These are phyloP conservation scores for Cephus runcator DNA, from an alignment of 2,888 invertebrate species.

Conservation along the genomic window DNA sequence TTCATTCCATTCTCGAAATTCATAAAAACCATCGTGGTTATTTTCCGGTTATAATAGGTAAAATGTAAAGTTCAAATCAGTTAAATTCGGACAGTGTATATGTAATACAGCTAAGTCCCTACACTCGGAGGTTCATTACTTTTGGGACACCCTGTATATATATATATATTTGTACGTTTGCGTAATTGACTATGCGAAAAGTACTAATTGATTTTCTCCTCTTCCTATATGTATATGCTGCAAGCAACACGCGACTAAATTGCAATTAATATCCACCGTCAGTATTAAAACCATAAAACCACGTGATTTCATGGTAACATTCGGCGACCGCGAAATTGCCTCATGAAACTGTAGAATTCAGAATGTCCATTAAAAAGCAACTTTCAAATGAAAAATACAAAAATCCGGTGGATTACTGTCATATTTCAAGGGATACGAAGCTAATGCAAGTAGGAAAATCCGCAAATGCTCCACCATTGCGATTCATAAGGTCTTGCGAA, in stretches of 20 bases:
- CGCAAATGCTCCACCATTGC: neutral
- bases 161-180: too few relatives aligned
- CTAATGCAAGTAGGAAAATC: neutral
- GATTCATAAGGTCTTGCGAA: neutral
- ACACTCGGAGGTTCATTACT: too few relatives aligned
- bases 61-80: too few relatives aligned
- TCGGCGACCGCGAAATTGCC: neutral
- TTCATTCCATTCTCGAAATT: too few relatives aligned
- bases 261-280: neutral
- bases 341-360: neutral
- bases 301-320: neutral
- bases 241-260: neutral
- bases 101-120: too few relatives aligned
- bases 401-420: neutral
- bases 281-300: neutral
- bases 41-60: too few relatives aligned
- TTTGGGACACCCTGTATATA: too few relatives aligned
- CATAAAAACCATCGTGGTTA: too few relatives aligned
- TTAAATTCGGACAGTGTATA: too few relatives aligned
- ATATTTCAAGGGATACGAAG: neutral
- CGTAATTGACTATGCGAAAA: too few relatives aligned
- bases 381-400: neutral
- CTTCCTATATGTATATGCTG: neutral
- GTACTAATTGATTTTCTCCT: too few relatives aligned
- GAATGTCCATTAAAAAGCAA: neutral